Conservation (phyloP, 2,113 vertebrate genomes). For the Amphiprion ocellaris region DNA sequence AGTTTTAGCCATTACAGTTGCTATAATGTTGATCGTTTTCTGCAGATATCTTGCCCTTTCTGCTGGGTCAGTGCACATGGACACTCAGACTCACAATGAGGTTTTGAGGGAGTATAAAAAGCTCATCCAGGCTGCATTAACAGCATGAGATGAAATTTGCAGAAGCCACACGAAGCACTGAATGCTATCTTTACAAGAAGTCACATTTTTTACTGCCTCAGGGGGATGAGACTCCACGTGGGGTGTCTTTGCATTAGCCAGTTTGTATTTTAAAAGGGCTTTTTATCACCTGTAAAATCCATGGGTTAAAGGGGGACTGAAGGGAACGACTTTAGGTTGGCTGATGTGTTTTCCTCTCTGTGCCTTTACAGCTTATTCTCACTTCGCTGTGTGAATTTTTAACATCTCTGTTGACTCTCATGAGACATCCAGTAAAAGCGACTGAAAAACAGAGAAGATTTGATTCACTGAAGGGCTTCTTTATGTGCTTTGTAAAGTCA, state of each 20-base stretch:
- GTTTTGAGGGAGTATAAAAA: background rate
- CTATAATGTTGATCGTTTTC: too few species aligned
- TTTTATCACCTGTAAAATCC: conserved; percentile 47
- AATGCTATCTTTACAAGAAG: background rate
- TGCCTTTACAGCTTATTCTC: conserved; percentile 26
- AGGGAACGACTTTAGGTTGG: background rate
- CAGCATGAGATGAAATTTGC: conserved; percentile 11
- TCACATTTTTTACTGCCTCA: conserved; percentile 10
- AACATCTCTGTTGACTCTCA: conserved; percentile 21
- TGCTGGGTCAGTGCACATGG: too few species aligned
- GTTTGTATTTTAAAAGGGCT: conserved; percentile 42
- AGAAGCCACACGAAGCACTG: background rate
- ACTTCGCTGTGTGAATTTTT: conserved; percentile 2
- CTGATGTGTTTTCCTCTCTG: background rate
- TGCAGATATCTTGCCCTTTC: background rate
- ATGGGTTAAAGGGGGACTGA: conserved; percentile 8
- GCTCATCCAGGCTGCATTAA: background rate
- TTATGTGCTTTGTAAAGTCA: conserved; percentile 5
- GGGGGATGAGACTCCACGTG: background rate
- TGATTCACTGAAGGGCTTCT: too few species aligned
- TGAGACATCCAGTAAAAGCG: background rate
- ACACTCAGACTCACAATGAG: too few species aligned
- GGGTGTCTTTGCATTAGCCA: background rate
- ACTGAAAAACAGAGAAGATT: background rate
- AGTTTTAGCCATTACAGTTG: background rate